A percentile compares a stretch with the other conserved stretches of the same genome.
Evolutionary conservation across 1,140 invertebrate species (phyloP).

Genomic region (Chironomus tepperi): DNA sequence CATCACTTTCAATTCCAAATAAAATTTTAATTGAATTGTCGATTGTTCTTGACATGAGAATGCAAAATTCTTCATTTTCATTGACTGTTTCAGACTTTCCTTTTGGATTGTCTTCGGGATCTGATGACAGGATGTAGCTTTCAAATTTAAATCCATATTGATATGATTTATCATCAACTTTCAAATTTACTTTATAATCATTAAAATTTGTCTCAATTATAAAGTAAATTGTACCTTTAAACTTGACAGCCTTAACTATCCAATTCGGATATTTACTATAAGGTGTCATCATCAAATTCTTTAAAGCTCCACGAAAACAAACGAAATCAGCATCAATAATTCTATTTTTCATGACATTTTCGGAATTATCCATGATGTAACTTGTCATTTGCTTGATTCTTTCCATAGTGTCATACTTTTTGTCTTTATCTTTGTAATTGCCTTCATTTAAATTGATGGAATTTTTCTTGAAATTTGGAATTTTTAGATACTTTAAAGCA

Average conservation of each 20-base stretch:
- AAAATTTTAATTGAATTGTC: constrained; percentile 43
- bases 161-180: constrained; percentile 43
- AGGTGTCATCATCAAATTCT: constrained; percentile 54
- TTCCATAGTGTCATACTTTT: constrained; percentile 27
- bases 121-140: constrained; percentile 59
- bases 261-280: constrained; percentile 55
- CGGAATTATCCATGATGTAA: constrained; percentile 45
- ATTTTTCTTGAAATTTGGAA: constrained; percentile 28
- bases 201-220: constrained; percentile 53
- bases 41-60: constrained; percentile 46
- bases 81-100: constrained; percentile 43
- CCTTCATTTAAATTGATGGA: constrained; percentile 44
- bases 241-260: constrained; percentile 56
- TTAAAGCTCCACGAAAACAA: constrained; percentile 60
- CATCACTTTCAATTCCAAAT: constrained; percentile 58
- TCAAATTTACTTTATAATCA: constrained; percentile 36
- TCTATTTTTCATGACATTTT: not conserved
- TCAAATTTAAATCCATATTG: constrained; percentile 78
- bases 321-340: constrained; percentile 46
- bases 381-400: constrained; percentile 31
- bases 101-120: not conserved
- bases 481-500: constrained; percentile 43
- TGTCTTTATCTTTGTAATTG: constrained; percentile 38
- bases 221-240: constrained; percentile 60
- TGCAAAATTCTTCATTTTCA: constrained; percentile 53